phyloP scores from a whole-genome alignment of 2,113 vertebrate genomes.

The Agelaius tricolor region DNA sequence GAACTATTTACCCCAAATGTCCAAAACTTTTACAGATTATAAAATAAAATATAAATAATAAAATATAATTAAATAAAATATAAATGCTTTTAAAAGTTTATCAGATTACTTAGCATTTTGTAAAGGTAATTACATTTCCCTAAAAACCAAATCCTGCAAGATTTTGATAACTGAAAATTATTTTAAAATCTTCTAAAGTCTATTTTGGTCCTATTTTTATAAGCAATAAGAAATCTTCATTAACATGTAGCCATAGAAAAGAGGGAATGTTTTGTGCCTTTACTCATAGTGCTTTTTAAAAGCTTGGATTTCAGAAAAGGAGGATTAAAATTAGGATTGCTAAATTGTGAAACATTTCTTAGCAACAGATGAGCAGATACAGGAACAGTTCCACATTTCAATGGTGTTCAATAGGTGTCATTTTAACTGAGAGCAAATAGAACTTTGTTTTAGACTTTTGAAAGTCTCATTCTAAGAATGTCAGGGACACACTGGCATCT shows the following conservation, averaged over 20 bases:
- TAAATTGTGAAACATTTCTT: neutral
- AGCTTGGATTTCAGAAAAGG: neutral
- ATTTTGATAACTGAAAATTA: neutral
- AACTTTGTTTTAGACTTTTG: neutral
- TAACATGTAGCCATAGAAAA: neutral
- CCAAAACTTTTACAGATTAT: neutral
- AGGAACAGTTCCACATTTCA: neutral
- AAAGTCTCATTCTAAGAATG: neutral
- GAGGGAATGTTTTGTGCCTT: neutral
- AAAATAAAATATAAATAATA: too few relatives aligned
- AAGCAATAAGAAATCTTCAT: neutral
- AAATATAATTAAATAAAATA: neutral
- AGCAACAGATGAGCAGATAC: neutral
- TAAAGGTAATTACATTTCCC: neutral
- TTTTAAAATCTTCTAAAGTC: neutral
- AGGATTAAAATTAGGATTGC: neutral
- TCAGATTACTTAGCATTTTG: neutral
- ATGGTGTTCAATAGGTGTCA: neutral
- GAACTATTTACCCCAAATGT: neutral
- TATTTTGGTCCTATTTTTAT: neutral
- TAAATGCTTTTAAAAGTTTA: neutral
- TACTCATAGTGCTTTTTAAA: neutral
- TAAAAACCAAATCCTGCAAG: neutral
- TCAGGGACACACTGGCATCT: neutral
- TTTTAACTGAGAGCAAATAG: neutral